Evolutionary conservation across 2,113 vertebrate species (phyloP), one percentile per base, ranked within the genome.

Genomic region (Cynoglossus semilaevis): DNA sequence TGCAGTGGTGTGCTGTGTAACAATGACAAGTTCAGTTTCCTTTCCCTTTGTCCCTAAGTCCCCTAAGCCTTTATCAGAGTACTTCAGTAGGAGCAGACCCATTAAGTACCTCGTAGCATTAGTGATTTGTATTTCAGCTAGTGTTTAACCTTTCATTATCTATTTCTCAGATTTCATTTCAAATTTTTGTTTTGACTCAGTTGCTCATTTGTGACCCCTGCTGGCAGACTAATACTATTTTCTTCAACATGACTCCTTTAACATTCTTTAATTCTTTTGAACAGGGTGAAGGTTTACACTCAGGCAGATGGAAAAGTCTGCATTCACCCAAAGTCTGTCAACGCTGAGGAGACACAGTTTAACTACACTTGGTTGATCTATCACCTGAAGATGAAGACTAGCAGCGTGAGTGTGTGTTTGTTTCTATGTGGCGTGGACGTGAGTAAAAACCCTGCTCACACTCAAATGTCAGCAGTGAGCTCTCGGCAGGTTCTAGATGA

Each of bases 341-440:
- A 99, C 0, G 94, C 92, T 7, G 95, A 96, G 50, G 96, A 98
- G 75, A 89, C 80, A 0, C 91, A 96, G 49, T 99, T 97, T 79
- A 93, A 94, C 67, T 95, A 95, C 9, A 92, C 91, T 41, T 99
- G 97, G 97, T 94, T 99, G 2, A 93, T 99, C 82, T 99, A 99
- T 79, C 97, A 99, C 73, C 87, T 99, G 58, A 99, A 99, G 92
- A 98, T 99, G 96, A 94, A 92, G 68, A 99, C 97, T 1, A 98
- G 92, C 79, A 97, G 93, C 1, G 97, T 99, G 83, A 91, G 97
- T 93, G 60, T 44, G 37, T 54, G 4, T 38, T 37, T 58, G 34
- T 43, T 7, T 49, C 22, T 52, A 34, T 37, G 7, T 50, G 36
- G 3, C 2, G 15, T 36, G 6, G 9, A 17, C 52, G 43, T 10